Percentiles rank a stretch among this genome's conserved stretches.
Conservation (phyloP, 30 jellyfish, hydroid and myxozoan genomes). For the Chrysaora quinquecirrha region DNA sequence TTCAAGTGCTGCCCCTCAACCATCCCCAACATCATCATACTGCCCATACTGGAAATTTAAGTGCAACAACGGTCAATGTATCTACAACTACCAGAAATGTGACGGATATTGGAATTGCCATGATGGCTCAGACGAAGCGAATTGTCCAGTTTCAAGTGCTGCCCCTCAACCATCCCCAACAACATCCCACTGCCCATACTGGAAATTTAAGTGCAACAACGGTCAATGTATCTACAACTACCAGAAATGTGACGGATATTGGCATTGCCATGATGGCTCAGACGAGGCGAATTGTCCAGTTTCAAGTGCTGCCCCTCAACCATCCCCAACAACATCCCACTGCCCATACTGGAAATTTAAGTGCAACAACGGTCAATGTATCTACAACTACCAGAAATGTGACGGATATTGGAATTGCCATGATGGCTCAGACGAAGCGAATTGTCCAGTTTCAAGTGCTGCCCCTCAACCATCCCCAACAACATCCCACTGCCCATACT, state of each 20-base stretch:
- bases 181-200: conserved; percentile 35
- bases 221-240: conserved; percentile 24
- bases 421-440: conserved; percentile 44
- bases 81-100: conserved; percentile 13
- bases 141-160: conserved; percentile 16
- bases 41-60: conserved; percentile 30
- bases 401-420: not conserved
- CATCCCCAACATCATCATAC: conserved; percentile 37
- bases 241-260: conserved; percentile 16
- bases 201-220: conserved; percentile 22
- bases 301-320: not conserved
- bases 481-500: conserved; percentile 38
- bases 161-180: conserved; percentile 8
- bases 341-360: conserved; percentile 35
- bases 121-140: conserved; percentile 36
- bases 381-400: conserved; percentile 18
- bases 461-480: conserved; percentile 14
- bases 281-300: conserved; percentile 18
- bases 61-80: conserved; percentile 32
- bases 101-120: conserved; percentile 2
- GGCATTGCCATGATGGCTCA: conserved; percentile 32
- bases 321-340: conserved; percentile 30
- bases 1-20: not conserved
- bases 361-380: conserved; percentile 32
- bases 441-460: conserved; percentile 15